Evolutionary conservation across 2,888 invertebrate genomes (phyloP), one percentile per base, ranked within the genome.

Genomic region (Agrenia bidenticulata): DNA sequence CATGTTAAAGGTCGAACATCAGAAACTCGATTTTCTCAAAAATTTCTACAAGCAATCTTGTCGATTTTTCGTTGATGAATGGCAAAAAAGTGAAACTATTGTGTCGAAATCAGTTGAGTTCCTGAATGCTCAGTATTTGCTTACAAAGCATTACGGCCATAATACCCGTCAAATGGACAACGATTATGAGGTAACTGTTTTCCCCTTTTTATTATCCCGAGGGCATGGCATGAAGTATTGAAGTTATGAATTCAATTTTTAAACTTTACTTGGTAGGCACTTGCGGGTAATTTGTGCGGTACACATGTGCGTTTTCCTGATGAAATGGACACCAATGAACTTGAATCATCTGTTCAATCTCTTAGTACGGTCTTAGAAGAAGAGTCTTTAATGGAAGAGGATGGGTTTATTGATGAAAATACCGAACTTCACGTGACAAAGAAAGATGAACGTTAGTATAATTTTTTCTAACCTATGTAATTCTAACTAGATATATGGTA

Each of bases 171-270:
- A 27, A 27, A 64, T 64, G 39, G 60, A 70, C 1, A 24, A 41
- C 1, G 59, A 62, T 9, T 67, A 68, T 27, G 56, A 66, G 15
- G 70, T 67, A 66, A 59, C 58, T 37, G 26, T 59, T 37, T 23
- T 9, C 4, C 26, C 23, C 15, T 23, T 49, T 55, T 54, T 7
- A 42, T 21, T 11, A 45, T 11, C 5, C 15, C 19, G 15, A 45
- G 19, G 15, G 15, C 4, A 45, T 45, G 2, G 45, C 15, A 45
- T 45, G 4, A 45, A 45, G 4, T 19, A n/a, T 15, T 45, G 4
- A 45, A 5, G 19, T 19, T 15, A 15, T 19, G 15, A 39, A 11
- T 15, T 39, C 15, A 51, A 24, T 23, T 23, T 23, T 7, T 51
- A 23, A 15, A 23, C 15, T 51, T 41, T 45, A 5, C 5, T 24